Conservation (phyloP, 2,888 invertebrate genomes). For the Platynereis dumerilii region DNA sequence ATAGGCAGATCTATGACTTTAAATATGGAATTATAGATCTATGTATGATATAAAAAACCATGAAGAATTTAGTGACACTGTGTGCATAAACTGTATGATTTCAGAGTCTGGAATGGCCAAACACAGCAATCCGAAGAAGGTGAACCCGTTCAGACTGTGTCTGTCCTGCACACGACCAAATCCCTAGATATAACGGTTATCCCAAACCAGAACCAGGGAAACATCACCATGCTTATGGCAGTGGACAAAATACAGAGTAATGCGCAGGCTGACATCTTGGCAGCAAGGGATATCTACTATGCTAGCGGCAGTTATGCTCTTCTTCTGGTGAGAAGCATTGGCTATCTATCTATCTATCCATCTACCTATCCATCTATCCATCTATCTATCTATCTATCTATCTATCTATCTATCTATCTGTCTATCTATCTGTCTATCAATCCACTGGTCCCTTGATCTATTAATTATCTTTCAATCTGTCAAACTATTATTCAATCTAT, state of each 20-base stretch:
- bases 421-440: too few relatives aligned
- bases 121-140: conserved; percentile 29
- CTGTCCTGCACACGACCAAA: conserved; percentile 33
- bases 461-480: too few relatives aligned
- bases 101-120: conserved; percentile 31
- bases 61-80: neutral
- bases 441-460: too few relatives aligned
- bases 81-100: neutral
- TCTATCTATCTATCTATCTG: too few relatives aligned
- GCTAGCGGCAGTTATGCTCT: conserved; percentile 21
- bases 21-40: too few relatives aligned
- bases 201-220: conserved; percentile 11
- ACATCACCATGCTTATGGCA: conserved; percentile 37
- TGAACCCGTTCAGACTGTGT: conserved; percentile 14
- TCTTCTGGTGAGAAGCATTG: neutral
- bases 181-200: conserved; percentile 27
- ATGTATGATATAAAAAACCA: too few relatives aligned
- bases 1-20: too few relatives aligned
- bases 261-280: conserved; percentile 38
- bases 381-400: too few relatives aligned
- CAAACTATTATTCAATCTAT: too few relatives aligned
- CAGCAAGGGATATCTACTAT: conserved; percentile 27
- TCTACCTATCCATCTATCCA: too few relatives aligned
- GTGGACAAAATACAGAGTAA: conserved; percentile 27
- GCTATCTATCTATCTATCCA: too few relatives aligned